Evolutionary conservation across 2,113 vertebrate genomes (phyloP), one percentile per base, ranked within the genome.

Genomic region (Spermophilus dauricus): DNA sequence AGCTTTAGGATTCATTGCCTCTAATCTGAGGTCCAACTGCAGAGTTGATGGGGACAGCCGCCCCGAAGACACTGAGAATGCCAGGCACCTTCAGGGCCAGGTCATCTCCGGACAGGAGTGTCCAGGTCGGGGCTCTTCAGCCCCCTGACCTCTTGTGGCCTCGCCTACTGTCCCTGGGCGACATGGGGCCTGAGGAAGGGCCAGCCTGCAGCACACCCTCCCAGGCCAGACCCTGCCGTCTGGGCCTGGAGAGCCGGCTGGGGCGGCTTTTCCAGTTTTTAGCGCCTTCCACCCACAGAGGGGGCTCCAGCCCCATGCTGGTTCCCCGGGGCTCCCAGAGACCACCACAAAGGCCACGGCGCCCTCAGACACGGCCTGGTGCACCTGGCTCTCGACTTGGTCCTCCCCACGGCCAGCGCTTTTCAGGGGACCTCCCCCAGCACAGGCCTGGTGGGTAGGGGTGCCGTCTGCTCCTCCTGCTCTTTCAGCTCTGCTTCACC

Each of bases 61-160:
- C 58, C 51, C 30, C 17, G 10, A 30, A 51, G 18, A 45, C 67
- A 56, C n/a, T 2, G 3, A 30, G 39, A 87, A 32, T 0, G 1
- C 16, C 32, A 32, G 8, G 16, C 0, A 3, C 72, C 18, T 37
- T 20, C 0, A 2, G 5, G 56, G 9, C 56, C 12, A 7, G 4
- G 85, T 53, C 24, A 18, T 26, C 65, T 30, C 77, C 65, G 84
- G 42, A 39, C 2, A 30, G 26, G n/a, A 2, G n/a, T 61, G 3
- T 32, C 48, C 16, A 17, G 61, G 34, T 56, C 13, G 37, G 22
- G 30, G n/a, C 18, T 63, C 61, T 75, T 63, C 2, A 17, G 18
- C 24, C 24, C 39, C 5, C 12, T 2, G 20, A 11, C 34, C 75
- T 14, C 58, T 56, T 61, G 58, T 45, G 32, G 70, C 20, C 30